A percentile compares a stretch with the other conserved stretches of the same genome.
Conservation (phyloP, 2,797 vertebrate genomes). For the Mionectes olivaceus region DNA sequence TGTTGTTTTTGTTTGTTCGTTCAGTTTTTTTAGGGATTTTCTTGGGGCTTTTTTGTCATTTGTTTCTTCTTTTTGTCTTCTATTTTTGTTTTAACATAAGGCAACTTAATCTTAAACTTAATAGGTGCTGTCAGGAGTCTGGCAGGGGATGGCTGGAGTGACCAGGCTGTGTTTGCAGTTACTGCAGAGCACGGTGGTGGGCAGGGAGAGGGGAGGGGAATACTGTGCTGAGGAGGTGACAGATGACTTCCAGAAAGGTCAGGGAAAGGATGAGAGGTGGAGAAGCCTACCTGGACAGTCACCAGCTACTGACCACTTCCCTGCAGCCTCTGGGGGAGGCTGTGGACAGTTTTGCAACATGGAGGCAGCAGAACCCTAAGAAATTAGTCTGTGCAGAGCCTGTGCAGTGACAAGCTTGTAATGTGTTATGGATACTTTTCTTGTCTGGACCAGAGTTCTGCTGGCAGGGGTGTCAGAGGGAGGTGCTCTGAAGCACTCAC, state of each 20-base stretch:
- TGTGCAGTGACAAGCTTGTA: neutral
- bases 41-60: accelerated
- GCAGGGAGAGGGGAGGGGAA: neutral
- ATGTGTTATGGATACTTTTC: neutral
- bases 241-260: neutral
- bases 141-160: neutral
- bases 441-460: neutral
- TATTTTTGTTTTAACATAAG: neutral
- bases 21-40: neutral
- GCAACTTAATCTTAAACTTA: neutral
- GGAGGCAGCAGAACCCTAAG: neutral
- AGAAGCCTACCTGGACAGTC: neutral
- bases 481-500: neutral
- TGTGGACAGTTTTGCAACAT: neutral
- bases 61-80: neutral
- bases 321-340: neutral
- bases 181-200: neutral
- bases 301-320: neutral
- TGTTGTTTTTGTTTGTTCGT: neutral
- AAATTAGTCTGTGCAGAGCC: neutral
- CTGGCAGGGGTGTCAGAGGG: accelerated
- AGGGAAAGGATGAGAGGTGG: neutral
- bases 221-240: neutral
- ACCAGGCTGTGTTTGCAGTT: neutral
- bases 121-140: neutral